Conservation (phyloP, 2,888 invertebrate species). For the Lamellibrachia satsuma region DNA sequence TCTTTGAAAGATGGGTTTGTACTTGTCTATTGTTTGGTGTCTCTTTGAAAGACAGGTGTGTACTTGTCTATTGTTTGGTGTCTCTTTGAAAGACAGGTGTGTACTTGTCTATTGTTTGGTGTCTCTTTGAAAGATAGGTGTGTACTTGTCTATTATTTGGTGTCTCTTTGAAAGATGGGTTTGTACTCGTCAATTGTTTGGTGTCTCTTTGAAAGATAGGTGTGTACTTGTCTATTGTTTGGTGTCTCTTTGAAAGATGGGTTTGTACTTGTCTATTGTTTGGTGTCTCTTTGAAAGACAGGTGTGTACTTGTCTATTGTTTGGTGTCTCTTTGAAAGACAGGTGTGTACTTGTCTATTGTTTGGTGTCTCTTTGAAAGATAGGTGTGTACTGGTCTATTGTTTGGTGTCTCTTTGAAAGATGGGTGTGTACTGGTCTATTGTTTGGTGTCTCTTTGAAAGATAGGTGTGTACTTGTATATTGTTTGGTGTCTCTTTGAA, state of each 20-base stretch:
- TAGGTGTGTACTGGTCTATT: slow-evolving; percentile 75
- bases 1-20: slow-evolving; percentile 84
- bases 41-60: slow-evolving; percentile 84
- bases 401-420: slow-evolving; percentile 69
- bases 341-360: slow-evolving; percentile 72
- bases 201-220: slow-evolving; percentile 82
- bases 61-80: slow-evolving; percentile 7
- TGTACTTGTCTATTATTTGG: slow-evolving; percentile 47
- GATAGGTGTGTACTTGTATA: slow-evolving; percentile 78
- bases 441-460: slow-evolving; percentile 75
- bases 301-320: slow-evolving; percentile 70
- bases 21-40: neutral
- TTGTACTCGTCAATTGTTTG: slow-evolving; percentile 48
- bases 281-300: slow-evolving; percentile 85
- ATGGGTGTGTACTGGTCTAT: slow-evolving; percentile 77
- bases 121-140: slow-evolving; percentile 92
- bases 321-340: slow-evolving; percentile 75
- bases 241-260: slow-evolving; percentile 80
- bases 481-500: slow-evolving; percentile 72
- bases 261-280: slow-evolving; percentile 66
- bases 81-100: slow-evolving; percentile 83
- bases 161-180: slow-evolving; percentile 92
- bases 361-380: slow-evolving; percentile 72
- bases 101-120: slow-evolving; percentile 42
- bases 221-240: slow-evolving; percentile 61